A percentile compares a stretch with the other conserved stretches of the same genome.
These are phyloP conservation scores for Scaptomyza polygonia DNA, from an alignment of 2,888 invertebrate species.

Conservation along the genomic window DNA sequence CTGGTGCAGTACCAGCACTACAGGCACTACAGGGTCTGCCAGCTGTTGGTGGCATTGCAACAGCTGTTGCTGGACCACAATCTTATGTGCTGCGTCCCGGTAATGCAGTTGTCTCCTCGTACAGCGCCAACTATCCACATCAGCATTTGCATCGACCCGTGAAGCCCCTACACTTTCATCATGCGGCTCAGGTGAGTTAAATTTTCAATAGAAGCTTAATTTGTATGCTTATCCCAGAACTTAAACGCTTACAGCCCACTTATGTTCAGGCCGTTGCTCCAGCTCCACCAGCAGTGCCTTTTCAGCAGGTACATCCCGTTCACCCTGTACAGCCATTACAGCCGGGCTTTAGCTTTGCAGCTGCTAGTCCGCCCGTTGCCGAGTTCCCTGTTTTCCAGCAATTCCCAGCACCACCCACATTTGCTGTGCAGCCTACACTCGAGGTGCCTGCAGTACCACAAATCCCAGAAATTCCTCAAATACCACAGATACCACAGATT, in stretches of 20 bases:
- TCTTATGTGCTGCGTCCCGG: conserved; percentile 81
- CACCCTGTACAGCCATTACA: conserved; percentile 31
- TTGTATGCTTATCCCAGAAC: not conserved
- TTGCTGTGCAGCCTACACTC: conserved; percentile 52
- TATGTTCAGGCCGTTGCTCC: conserved; percentile 54
- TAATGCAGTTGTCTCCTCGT: conserved; percentile 81
- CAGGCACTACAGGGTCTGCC: conserved; percentile 32
- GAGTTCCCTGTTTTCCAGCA: conserved; percentile 51
- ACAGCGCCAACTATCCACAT: conserved; percentile 82
- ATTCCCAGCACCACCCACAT: conserved; percentile 56
- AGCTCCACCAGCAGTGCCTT: conserved; percentile 16
- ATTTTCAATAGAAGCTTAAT: not conserved
- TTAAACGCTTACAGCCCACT: conserved; percentile 46
- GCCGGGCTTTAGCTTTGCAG: conserved; percentile 41
- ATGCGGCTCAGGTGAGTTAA: conserved; percentile 50
- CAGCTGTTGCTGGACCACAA: conserved; percentile 49
- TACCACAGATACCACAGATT: conserved; percentile 16
- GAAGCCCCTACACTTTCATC: conserved; percentile 66
- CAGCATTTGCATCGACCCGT: conserved; percentile 73
- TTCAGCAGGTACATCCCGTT: conserved; percentile 35
- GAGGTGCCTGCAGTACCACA: conserved; percentile 45
- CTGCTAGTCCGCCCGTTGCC: conserved; percentile 33
- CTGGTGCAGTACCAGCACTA: conserved; percentile 26
- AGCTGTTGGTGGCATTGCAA: conserved; percentile 36
- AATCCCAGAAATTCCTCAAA: conserved; percentile 17